Evolutionary conservation across 92 coral and sea anemone species (phyloP), one percentile per base, ranked within the genome.

Genomic region (Zoanthus gigantus): DNA sequence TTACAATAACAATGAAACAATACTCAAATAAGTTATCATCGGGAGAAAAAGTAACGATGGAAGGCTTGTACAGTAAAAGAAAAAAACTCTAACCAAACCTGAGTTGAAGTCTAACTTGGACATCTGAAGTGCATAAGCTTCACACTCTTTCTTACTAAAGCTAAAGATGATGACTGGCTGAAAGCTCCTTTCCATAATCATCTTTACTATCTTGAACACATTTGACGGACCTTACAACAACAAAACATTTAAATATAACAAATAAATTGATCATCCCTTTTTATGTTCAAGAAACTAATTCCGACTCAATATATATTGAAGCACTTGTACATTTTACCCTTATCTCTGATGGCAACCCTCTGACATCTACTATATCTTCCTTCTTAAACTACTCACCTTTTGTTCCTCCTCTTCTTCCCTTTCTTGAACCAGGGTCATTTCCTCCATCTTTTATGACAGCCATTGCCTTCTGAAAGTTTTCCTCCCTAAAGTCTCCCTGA

Each of bases 151-250:
- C 92, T 97, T 97, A 82, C 99, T 97, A 86, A 97, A 97, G 90
- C 99, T 97, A 78, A 97, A 97, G 72, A 97, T 96, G 42, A 97
- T 97, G 61, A 97, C 99, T n/a, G 99, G 99, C 78, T 97, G 99
- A 77, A 97, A 97, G 79, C 90, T 97, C 74, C 99, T 90, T 85
- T 97, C 99, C 99, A 97, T 97, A 37, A 97, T 95, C 99, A 97
- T 97, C 93, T 97, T 97, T 81, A 97, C 99, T 11, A 97, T 97
- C 84, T 95, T 97, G 87, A 97, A 97, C 79, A 95, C 91, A 90
- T 94, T 97, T 72, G 99, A 97, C 29, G 99, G 99, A 15, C 99
- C 99, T 97, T 79, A 10, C 68, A 72, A 72, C 10, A 31, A 61
- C 77, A 54, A 61, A 69, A 69, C 46, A 34, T 13, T 17, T 42